Conservation (phyloP, 2,113 vertebrate species). For the Ptilorrhoa leucosticta region DNA sequence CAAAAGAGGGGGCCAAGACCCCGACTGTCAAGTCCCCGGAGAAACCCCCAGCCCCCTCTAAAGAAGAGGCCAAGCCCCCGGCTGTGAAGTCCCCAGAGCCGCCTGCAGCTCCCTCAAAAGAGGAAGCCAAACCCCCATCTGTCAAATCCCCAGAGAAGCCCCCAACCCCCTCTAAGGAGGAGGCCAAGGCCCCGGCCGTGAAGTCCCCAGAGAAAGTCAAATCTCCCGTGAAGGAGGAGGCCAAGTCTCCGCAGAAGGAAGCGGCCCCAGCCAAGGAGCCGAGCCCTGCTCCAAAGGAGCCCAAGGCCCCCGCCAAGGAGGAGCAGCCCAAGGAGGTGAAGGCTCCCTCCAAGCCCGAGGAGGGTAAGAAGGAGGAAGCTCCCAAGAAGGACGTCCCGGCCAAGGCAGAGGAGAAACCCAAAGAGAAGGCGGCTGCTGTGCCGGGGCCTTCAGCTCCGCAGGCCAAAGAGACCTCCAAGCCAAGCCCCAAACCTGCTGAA, state of each 20-base stretch:
- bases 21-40: slow-evolving; percentile 43
- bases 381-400: slow-evolving; percentile 41
- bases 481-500: slow-evolving; percentile 4
- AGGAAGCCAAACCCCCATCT: slow-evolving; percentile 7
- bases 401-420: slow-evolving; percentile 60
- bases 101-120: slow-evolving; percentile 2
- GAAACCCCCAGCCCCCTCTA: background rate
- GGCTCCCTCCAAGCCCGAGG: slow-evolving; percentile 36
- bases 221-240: background rate
- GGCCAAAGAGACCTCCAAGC: slow-evolving; percentile 34
- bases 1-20: background rate
- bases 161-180: background rate
- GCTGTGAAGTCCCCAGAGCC: background rate
- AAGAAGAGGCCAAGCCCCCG: background rate
- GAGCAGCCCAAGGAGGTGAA: background rate
- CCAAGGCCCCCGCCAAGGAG: background rate
- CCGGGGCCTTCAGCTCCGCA: slow-evolving; percentile 52
- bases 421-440: slow-evolving; percentile 49
- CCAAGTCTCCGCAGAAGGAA: background rate
- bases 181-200: background rate
- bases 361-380: slow-evolving; percentile 55
- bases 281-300: background rate
- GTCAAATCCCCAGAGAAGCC: slow-evolving; percentile 24
- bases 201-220: slow-evolving; percentile 41
- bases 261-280: background rate